Base-by-base conservation (phyloP, 2,113 vertebrate genomes). In the Phrynosoma blainvillii region DNA sequence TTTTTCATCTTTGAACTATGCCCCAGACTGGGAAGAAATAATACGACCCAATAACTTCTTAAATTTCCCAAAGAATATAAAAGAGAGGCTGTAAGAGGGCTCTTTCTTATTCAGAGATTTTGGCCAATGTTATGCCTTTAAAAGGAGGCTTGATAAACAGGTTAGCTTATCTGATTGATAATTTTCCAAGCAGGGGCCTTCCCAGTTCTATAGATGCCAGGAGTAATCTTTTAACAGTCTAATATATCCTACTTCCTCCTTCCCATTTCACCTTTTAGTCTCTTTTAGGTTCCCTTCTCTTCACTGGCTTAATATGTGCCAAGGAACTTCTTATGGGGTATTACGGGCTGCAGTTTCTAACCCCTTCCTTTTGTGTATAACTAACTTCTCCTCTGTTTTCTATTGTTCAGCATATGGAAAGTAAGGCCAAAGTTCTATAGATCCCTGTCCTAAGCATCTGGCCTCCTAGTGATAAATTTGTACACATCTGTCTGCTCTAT, bases 241-340 rank as follows among this genome's bases (percentile, higher is more conserved):
- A 74, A 56, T 74, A 23, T 54, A 56, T 84, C 47, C 70, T 73
- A 54, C 30, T 84, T 73, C 82, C 82, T 56, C 30, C 82, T 84
- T 73, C 27, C 14, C 40, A 20, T 71, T 71, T 82, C 42, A 36
- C 21, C 70, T 84, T 84, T 74, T 25, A 36, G 20, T 56, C 47
- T 84, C 52, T 54, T 74, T 54, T 52, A 74, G 30, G 47, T 56
- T 47, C 82, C 73, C 70, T n/a, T 12, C 10, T 14, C 3, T 56
- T 74, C 70, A 74, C 82, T 68, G 12, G 30, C 68, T 84, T 32
- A n/a, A 84, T 8, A 54, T 73, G 27, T 83, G 81, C 62, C 32
- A 85, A 62, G 62, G 89, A 88, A 4, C 54, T 78, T 73, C 30
- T 94, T 91, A 83, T 77, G 77, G 84, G 95, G 78, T 88, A 65